Evolutionary conservation across 2,113 vertebrate species (phyloP), one percentile per base, ranked within the genome.

Genomic region (Rhinoptilus africanus): DNA sequence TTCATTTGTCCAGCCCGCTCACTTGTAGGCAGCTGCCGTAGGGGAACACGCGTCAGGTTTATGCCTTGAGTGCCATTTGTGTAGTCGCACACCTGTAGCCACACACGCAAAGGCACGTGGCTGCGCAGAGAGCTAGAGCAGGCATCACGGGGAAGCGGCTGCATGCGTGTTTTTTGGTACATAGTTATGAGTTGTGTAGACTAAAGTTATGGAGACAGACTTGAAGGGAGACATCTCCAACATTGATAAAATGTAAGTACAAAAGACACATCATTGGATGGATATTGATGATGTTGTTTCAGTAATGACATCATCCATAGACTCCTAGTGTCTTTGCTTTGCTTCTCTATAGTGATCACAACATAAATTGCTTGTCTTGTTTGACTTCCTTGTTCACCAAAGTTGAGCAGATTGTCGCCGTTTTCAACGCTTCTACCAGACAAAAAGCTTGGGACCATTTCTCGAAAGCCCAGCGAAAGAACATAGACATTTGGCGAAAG

Each of bases 401-500:
- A 99, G 99, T 99, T 98, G 99, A 99, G 99, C 99, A 99, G 99
- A 99, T 99, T 99, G 99, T 98, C 98, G 98, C 98, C 97, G 99
- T 99, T 98, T 99, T 99, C 99, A 99, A 98, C 98, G 99, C 99
- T 98, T 99, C 99, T 98, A 98, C 99, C 98, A 99, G 99, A 98
- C 99, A 99, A 99, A 99, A 99, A 99, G 99, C 99, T 98, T 99
- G 99, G 99, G 99, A 99, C 99, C 99, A 99, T 99, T 99, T 99
- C 99, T 99, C 99, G 98, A 99, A 99, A 99, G 99, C 99, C 94
- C 99, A 99, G 98, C 99, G 99, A 98, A 99, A 99, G 99, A 99
- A 99, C 99, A 99, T 99, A 99, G 99, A 99, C 98, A 99, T 99
- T 98, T 99, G 99, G 99, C 98, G 99, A 98, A 99, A 99, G 98